Percentiles rank a stretch among this genome's conserved stretches.
Evolutionary conservation across 2,113 vertebrate genomes (phyloP).

Genomic region (Aegotheles bennettii): DNA sequence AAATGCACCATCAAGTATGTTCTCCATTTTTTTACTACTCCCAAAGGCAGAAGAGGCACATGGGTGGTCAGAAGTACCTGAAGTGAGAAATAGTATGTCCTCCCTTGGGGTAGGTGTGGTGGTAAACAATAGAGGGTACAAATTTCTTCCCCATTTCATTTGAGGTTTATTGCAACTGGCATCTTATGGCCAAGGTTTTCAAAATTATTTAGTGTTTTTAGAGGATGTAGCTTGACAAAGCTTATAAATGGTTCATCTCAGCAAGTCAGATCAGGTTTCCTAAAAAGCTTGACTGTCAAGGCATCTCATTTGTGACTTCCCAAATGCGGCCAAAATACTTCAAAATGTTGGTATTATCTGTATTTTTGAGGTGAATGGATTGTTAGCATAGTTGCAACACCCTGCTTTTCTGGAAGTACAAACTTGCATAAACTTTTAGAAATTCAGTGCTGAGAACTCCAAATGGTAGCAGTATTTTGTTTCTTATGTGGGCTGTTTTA

Average conservation of each 20-base stretch:
- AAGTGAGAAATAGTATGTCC: not conserved
- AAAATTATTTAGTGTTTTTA: not conserved
- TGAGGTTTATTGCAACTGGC: not conserved
- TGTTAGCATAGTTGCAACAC: not conserved
- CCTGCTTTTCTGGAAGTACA: not conserved
- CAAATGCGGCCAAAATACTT: not conserved
- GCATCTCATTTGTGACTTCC: not conserved
- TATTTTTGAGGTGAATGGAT: not conserved
- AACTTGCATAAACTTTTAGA: not conserved
- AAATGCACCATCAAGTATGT: rapidly evolving
- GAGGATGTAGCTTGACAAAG: not conserved
- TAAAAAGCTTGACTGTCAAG: not conserved
- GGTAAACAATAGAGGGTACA: not conserved
- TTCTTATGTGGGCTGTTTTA: conserved; percentile 7
- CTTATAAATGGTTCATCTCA: not conserved
- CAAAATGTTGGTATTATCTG: not conserved
- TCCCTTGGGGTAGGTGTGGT: not conserved
- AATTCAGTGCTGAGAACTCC: not conserved
- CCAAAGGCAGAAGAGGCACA: not conserved
- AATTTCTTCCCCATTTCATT: not conserved
- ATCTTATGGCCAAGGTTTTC: not conserved
- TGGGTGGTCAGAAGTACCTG: not conserved
- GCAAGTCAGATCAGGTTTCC: not conserved
- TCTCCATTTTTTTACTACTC: not conserved
- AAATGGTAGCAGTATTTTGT: not conserved